Evolutionary conservation across 2,113 vertebrate genomes (phyloP).

Genomic region (Hyaena hyaena): DNA sequence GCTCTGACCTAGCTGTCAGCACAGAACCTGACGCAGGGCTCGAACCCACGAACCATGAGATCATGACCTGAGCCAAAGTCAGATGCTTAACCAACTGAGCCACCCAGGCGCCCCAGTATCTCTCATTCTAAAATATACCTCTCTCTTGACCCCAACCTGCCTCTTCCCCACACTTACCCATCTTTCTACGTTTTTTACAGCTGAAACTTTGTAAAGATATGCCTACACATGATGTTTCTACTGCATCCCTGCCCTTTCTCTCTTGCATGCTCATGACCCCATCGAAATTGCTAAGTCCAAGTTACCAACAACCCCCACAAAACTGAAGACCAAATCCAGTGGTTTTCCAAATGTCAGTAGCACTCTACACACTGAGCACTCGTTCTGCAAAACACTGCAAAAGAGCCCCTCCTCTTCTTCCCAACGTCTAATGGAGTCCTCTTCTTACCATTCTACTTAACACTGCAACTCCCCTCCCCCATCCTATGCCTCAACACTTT

Average conservation of each 20-base stretch:
- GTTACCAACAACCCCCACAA: neutral
- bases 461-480: neutral
- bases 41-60: no score
- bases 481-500: neutral
- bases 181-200: neutral
- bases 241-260: neutral
- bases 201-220: neutral
- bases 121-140: neutral
- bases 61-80: no score
- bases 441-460: neutral
- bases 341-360: neutral
- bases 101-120: neutral
- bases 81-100: no score
- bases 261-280: neutral
- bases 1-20: no score
- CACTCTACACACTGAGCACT: neutral
- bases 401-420: neutral
- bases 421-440: neutral
- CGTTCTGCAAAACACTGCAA: neutral
- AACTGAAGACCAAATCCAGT: neutral
- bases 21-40: no score
- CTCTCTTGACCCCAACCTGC: neutral
- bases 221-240: neutral
- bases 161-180: neutral
- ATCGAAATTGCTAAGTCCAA: neutral